Base-by-base conservation (phyloP, 2,113 vertebrate species). In the Pogonocichla stellata region DNA sequence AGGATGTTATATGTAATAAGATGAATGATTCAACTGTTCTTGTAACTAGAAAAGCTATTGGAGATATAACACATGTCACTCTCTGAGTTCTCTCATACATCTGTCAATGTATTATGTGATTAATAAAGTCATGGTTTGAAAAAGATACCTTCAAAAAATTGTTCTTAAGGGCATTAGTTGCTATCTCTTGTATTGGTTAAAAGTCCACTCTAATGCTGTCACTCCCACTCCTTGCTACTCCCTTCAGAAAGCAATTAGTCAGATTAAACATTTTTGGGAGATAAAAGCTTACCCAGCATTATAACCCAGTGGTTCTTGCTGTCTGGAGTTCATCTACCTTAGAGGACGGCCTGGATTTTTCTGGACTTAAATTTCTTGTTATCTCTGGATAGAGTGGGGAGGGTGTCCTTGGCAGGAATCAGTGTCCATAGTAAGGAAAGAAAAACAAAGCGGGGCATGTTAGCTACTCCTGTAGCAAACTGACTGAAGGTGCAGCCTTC, bases 401-500 rank as follows among this genome's bases (percentile, higher is more conserved):
- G 34, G 22, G 33, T 54, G 23, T 36, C 64, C 64, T 58, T 58
- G 18, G 24, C 28, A 50, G 25, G 28, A 72, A n/a, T 61, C 2
- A 1, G 11, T 34, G 17, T 45, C 14, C 8, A 7, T 8, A 45
- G 34, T 19, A 81, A 60, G 33, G 29, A 65, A 61, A 69, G 40
- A 42, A 81, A 56, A 56, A 50, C 8, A 38, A 62, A 86, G 24
- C 20, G 38, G n/a, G 50, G 17, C 61, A 36, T 0, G 0, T 26
- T 25, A 69, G 34, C 17, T 56, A 16, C 24, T 78, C 26, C 45
- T 36, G 25, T 1, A 3, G 64, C 51, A 80, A 34, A 31, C 25
- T 47, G 38, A 45, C 57, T 81, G 54, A 43, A 42, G 31, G 15
- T 26, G 19, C n/a, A 64, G 29, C 11, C 31, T 75, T 53, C 14